A percentile compares a stretch with the other conserved stretches of the same genome.
These are phyloP conservation scores for Calliphora vomitoria DNA, from an alignment of 2,888 invertebrate genomes.

Conservation along the genomic window DNA sequence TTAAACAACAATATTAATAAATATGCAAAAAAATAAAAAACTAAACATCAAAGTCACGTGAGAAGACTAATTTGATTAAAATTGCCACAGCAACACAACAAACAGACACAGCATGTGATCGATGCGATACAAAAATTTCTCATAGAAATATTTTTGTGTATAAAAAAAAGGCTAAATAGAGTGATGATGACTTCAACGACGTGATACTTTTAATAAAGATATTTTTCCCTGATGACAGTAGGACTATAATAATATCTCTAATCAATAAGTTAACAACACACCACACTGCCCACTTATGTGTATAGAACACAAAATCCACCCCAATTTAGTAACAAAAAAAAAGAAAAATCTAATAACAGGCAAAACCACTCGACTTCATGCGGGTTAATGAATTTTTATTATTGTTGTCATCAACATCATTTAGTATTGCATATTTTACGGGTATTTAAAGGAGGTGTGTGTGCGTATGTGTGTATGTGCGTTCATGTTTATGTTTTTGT, in stretches of 20 bases:
- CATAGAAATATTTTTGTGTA: conserved; percentile 49
- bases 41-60: conserved; percentile 78
- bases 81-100: conserved; percentile 80
- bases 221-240: conserved; percentile 52
- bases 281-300: conserved; percentile 64
- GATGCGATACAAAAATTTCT: conserved; percentile 62
- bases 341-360: conserved; percentile 28
- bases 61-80: conserved; percentile 83
- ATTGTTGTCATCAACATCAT: conserved; percentile 49
- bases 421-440: conserved; percentile 58
- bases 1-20: too few relatives aligned
- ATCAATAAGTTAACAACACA: conserved; percentile 76
- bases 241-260: conserved; percentile 74
- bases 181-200: conserved; percentile 55
- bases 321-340: conserved; percentile 13
- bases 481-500: neutral
- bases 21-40: conserved; percentile 29
- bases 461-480: neutral
- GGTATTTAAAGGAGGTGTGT: conserved; percentile 35
- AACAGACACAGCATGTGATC: conserved; percentile 77
- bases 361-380: conserved; percentile 74
- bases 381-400: conserved; percentile 77
- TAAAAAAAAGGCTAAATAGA: conserved; percentile 18
- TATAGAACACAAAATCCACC: conserved; percentile 50
- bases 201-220: conserved; percentile 73